These are phyloP conservation scores for Chaetops frenatus DNA, from an alignment of 2,113 vertebrate species.

Conservation along the genomic window DNA sequence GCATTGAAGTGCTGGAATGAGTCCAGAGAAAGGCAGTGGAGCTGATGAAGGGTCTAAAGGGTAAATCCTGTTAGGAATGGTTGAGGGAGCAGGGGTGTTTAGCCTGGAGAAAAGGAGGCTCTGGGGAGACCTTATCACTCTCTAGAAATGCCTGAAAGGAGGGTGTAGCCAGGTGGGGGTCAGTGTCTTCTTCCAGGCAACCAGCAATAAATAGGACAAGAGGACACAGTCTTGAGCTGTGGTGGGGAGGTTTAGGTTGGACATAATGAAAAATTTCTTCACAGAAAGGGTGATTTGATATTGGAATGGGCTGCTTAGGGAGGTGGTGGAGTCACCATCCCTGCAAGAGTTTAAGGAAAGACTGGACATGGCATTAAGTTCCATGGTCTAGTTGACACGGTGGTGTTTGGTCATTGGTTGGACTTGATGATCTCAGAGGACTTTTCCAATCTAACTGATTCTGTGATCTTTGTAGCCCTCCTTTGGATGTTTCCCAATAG, in stretches of 20 bases:
- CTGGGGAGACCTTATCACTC: neutral
- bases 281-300: neutral
- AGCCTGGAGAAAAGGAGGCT: neutral
- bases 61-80: neutral
- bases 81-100: neutral
- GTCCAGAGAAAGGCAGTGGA: neutral
- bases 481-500: neutral
- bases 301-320: neutral
- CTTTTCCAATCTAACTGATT: neutral
- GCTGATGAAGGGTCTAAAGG: neutral
- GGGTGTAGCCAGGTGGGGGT: too few relatives aligned
- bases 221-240: neutral
- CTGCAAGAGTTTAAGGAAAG: neutral
- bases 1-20: neutral
- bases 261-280: neutral
- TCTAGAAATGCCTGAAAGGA: neutral
- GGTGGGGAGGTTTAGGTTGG: neutral
- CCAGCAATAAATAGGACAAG: fast-evolving
- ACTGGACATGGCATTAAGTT: neutral
- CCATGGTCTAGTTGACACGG: neutral
- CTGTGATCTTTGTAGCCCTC: neutral
- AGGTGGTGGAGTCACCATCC: neutral
- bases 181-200: neutral
- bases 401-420: neutral
- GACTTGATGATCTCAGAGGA: neutral